phyloP scores from a whole-genome alignment of 2,888 invertebrate species.

The Actias luna region DNA sequence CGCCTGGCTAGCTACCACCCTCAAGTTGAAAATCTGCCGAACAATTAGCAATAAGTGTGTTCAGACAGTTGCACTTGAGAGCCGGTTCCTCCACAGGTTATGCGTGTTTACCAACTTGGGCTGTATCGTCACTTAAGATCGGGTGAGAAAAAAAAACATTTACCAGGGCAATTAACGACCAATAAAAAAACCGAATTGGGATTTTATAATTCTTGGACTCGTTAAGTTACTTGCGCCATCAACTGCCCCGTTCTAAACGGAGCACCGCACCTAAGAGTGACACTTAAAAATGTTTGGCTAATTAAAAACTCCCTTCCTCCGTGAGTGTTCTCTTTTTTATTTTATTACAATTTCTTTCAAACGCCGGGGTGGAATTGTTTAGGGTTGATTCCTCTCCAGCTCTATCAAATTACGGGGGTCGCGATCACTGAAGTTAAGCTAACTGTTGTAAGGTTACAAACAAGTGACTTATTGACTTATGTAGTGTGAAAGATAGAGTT shows the following conservation, averaged over 20 bases:
- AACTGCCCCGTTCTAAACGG: slow-evolving; percentile 36
- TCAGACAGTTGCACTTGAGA: too few relatives aligned
- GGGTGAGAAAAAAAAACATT: too few relatives aligned
- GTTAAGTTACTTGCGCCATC: not conserved
- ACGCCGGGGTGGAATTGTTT: slow-evolving; percentile 28
- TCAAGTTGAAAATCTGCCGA: too few relatives aligned
- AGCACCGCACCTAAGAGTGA: slow-evolving; percentile 42
- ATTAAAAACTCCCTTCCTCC: slow-evolving; percentile 60
- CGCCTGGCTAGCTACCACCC: too few relatives aligned
- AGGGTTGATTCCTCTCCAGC: not conserved
- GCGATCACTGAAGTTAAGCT: not conserved
- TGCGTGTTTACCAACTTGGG: too few relatives aligned
- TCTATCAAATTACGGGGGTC: not conserved
- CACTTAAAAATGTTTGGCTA: slow-evolving; percentile 65
- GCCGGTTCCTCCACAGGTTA: too few relatives aligned
- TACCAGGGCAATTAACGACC: too few relatives aligned
- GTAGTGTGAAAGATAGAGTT: too few relatives aligned
- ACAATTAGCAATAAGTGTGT: too few relatives aligned
- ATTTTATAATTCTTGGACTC: not conserved
- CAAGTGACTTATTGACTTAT: not conserved
- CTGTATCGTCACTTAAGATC: too few relatives aligned
- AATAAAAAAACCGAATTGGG: too few relatives aligned
- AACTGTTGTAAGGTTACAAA: not conserved
- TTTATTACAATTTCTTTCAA: slow-evolving; percentile 24
- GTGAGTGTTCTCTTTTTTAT: slow-evolving; percentile 27